These are phyloP conservation scores for Prosopocoilus inquinatus DNA, from an alignment of 2,888 invertebrate genomes.

Conservation along the genomic window DNA sequence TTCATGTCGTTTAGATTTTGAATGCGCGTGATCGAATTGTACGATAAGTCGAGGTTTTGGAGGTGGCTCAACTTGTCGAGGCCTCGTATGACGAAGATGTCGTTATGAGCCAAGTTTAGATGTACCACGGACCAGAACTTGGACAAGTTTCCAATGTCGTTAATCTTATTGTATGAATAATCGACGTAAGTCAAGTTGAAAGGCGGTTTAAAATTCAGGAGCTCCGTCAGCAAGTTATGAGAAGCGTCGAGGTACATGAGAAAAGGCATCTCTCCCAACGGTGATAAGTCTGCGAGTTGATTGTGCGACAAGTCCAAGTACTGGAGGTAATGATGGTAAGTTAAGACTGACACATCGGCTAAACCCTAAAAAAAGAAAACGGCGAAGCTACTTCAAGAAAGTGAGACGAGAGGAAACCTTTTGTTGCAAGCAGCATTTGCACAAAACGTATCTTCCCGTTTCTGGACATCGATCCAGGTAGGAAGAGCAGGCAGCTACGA, in stretches of 20 bases:
- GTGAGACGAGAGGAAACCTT: slow-evolving; percentile 5
- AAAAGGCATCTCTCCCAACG: slow-evolving; percentile 56
- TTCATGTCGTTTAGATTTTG: slow-evolving; percentile 58
- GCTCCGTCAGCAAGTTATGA: slow-evolving; percentile 54
- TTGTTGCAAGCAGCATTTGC: slow-evolving; percentile 49
- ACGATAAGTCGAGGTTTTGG: slow-evolving; percentile 56
- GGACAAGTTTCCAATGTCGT: slow-evolving; percentile 54
- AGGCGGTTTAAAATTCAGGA: slow-evolving; percentile 59
- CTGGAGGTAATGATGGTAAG: slow-evolving; percentile 58
- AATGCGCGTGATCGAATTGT: slow-evolving; percentile 58
- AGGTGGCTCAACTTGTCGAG: slow-evolving; percentile 55
- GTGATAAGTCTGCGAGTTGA: slow-evolving; percentile 52
- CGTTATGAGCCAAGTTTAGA: slow-evolving; percentile 62
- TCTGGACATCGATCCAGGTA: slow-evolving; percentile 58
- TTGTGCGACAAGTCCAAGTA: slow-evolving; percentile 62
- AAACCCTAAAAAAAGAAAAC: slow-evolving; percentile 41
- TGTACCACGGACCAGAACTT: slow-evolving; percentile 62
- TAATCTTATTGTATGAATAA: slow-evolving; percentile 59
- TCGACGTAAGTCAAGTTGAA: slow-evolving; percentile 63
- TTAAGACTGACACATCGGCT: slow-evolving; percentile 54
- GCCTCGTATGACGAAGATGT: slow-evolving; percentile 57
- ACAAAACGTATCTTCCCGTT: slow-evolving; percentile 54
- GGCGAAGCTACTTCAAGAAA: background rate
- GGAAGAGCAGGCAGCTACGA: slow-evolving; percentile 55
- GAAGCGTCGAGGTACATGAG: slow-evolving; percentile 59